Base-by-base conservation (phyloP, 2,113 vertebrate species). In the Progne subis region DNA sequence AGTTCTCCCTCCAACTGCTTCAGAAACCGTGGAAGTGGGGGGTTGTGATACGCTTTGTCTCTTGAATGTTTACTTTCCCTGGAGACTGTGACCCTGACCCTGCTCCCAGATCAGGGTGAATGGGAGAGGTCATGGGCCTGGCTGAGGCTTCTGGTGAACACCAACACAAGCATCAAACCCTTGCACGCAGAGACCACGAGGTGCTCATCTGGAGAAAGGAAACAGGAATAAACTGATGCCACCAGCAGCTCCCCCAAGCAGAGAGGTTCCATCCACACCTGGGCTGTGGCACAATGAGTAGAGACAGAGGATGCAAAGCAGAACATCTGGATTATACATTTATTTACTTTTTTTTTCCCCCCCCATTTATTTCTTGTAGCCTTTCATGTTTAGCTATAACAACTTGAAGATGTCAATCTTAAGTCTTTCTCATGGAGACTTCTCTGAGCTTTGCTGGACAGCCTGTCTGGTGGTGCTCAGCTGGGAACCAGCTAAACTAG, bases 161-260 rank as follows among this genome's bases (percentile, higher is more conserved):
- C 5, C 71, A 53, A 5, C 3, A 0, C 55, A 17, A 60, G 65
- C 3, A n/a, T 57, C 43, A 29, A 68, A 44, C 17, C 28, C 77
- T 50, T 0, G 0, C 20, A 14, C 29, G 28, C 52, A 34, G n/a
- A 69, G 39, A 28, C 7, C 32, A 32, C 3, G 0, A 3, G 20
- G 50, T 46, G 55, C 55, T 77, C 29, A 67, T 60, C n/a, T 8
- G 5, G 32, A 44, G 39, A 7, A 23, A 11, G 39, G 19, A 24
- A 68, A 46, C 23, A 13, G 50, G 43, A 37, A 52, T 8, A 25
- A 3, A 24, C 12, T 43, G 20, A 18, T 68, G 53, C 25, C 37
- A 44, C 8, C 44, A 76, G 37, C 31, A 59, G 24, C 34, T 67
- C 12, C 34, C 10, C 29, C 2, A 21, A 8, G 37, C 37, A 59